phyloP scores from a whole-genome alignment of 2,113 vertebrate genomes.

The Pholis gunnellus region DNA sequence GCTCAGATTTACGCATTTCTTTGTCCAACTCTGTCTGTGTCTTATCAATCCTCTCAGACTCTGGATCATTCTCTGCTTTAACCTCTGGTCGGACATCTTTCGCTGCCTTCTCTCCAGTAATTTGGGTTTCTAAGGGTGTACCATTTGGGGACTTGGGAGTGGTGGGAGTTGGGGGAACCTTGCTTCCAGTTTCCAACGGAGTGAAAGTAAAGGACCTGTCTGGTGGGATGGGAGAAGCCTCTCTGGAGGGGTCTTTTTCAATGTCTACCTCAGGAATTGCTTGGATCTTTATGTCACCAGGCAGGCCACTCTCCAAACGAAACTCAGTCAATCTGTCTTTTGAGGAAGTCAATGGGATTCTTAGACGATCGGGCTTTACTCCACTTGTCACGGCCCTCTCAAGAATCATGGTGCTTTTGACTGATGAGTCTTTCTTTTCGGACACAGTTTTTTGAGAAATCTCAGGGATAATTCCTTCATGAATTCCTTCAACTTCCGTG shows the following conservation, averaged over 20 bases:
- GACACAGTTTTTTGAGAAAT: constrained; percentile 24
- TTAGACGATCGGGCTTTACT: constrained; percentile 75
- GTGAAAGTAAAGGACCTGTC: constrained; percentile 74
- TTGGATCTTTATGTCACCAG: constrained; percentile 75
- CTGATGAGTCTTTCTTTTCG: constrained; percentile 69
- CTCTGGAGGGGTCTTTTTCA: constrained; percentile 80
- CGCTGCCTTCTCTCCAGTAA: neutral
- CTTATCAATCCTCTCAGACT: constrained; percentile 4
- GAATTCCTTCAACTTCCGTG: constrained; percentile 7
- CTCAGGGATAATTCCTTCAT: constrained; percentile 34
- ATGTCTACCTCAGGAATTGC: constrained; percentile 80
- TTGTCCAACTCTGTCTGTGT: constrained; percentile 11
- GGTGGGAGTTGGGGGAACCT: constrained; percentile 41
- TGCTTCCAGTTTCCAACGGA: constrained; percentile 47
- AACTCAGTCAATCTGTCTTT: constrained; percentile 76
- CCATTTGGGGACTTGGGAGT: constrained; percentile 44
- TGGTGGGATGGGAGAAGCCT: constrained; percentile 79
- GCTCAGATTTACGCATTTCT: constrained; percentile 13
- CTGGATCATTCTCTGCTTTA: constrained; percentile 1
- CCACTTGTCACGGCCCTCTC: constrained; percentile 75
- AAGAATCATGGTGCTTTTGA: constrained; percentile 62
- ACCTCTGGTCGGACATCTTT: constrained; percentile 13
- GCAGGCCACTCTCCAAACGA: constrained; percentile 71
- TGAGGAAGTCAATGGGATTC: constrained; percentile 68
- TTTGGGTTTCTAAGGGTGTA: constrained; percentile 15